A percentile compares a stretch with the other conserved stretches of the same genome.
Evolutionary conservation across 2,888 invertebrate genomes (phyloP).

Genomic region (Hemaris fuciformis): DNA sequence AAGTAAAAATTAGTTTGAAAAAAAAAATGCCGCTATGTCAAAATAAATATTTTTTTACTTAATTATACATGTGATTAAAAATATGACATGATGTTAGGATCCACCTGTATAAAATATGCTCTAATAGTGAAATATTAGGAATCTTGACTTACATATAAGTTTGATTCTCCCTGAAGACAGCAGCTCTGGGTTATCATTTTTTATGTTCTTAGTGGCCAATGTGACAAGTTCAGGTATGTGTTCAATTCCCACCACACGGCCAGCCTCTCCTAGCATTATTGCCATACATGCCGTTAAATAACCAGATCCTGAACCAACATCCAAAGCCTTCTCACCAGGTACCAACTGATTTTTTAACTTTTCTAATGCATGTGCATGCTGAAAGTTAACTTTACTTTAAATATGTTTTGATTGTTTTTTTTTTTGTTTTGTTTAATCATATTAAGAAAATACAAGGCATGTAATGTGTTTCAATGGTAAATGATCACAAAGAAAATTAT

Average conservation of each 20-base stretch:
- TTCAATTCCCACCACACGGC: slow-evolving; percentile 91
- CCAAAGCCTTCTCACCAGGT: slow-evolving; percentile 90
- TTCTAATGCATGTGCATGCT: slow-evolving; percentile 97
- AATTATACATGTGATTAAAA: too few relatives aligned
- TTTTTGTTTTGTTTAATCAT: too few relatives aligned
- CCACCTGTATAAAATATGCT: too few relatives aligned
- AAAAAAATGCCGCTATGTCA: too few relatives aligned
- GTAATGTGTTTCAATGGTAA: too few relatives aligned
- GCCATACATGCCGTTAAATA: slow-evolving; percentile 96
- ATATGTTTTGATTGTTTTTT: too few relatives aligned
- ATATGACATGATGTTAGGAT: too few relatives aligned
- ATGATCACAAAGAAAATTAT: too few relatives aligned
- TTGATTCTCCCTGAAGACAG: slow-evolving; percentile 85
- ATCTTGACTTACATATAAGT: slow-evolving; percentile 84
- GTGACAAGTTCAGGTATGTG: slow-evolving; percentile 92
- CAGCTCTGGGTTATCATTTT: slow-evolving; percentile 86
- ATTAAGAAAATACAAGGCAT: too few relatives aligned
- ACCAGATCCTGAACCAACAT: slow-evolving; percentile 97
- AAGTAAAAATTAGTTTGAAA: too few relatives aligned
- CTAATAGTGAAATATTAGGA: background rate
- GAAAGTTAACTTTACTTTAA: slow-evolving; percentile 26
- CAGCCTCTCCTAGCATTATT: slow-evolving; percentile 87
- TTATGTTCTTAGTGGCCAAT: slow-evolving; percentile 88
- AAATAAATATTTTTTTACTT: too few relatives aligned
- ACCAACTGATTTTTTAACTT: slow-evolving; percentile 88